Evolutionary conservation across 2,113 vertebrate genomes (phyloP).

Genomic region (Arothron firmamentum): DNA sequence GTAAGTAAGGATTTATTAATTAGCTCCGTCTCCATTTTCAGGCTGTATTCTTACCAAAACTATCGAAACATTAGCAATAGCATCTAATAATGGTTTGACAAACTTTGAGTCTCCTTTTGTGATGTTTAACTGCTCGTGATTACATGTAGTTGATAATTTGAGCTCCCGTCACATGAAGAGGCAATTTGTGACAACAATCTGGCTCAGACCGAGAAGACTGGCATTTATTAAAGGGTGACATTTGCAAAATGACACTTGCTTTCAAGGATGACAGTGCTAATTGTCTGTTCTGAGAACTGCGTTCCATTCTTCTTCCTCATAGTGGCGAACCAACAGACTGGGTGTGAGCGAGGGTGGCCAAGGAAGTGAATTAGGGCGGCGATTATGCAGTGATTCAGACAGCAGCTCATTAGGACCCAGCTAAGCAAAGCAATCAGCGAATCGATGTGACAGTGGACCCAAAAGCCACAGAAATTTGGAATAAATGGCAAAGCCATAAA

Average conservation of each 20-base stretch:
- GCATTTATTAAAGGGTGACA: conserved; percentile 40
- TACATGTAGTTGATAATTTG: neutral
- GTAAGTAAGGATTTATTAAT: too few relatives aligned
- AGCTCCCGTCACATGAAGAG: conserved; percentile 13
- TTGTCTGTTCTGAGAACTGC: conserved; percentile 45
- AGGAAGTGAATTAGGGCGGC: conserved; percentile 69
- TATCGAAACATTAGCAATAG: too few relatives aligned
- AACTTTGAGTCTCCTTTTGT: too few relatives aligned
- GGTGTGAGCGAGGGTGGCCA: conserved; percentile 53
- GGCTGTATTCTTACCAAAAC: too few relatives aligned
- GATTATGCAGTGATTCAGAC: conserved; percentile 75
- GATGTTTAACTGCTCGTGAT: conserved; percentile 1
- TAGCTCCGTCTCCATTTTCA: too few relatives aligned
- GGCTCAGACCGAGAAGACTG: conserved; percentile 9
- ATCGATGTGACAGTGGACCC: conserved; percentile 69
- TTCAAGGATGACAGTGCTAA: conserved; percentile 55
- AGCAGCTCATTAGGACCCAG: conserved; percentile 74
- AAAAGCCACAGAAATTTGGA: conserved; percentile 74
- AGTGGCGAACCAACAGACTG: conserved; percentile 49
- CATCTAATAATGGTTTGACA: neutral
- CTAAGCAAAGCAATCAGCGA: conserved; percentile 76
- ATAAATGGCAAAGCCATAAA: conserved; percentile 75
- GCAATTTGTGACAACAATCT: conserved; percentile 17
- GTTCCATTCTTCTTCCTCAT: conserved; percentile 46
- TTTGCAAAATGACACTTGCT: conserved; percentile 19